phyloP scores from a whole-genome alignment of 2,113 vertebrate genomes.

The Campylomormyrus tamandua region DNA sequence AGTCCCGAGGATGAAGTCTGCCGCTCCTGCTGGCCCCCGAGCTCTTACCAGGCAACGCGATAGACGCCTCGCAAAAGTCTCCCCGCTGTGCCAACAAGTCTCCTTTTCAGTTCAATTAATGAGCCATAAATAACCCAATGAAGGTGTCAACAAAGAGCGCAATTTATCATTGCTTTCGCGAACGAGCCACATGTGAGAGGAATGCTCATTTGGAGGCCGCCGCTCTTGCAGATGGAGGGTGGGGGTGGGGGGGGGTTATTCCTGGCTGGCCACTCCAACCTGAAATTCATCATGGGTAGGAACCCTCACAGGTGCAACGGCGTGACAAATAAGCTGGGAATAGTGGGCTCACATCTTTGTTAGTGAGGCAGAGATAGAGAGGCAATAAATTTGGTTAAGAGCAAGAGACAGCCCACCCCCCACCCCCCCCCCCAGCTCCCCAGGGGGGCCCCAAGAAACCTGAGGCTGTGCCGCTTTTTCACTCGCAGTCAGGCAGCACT shows the following conservation, averaged over 20 bases:
- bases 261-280: constrained; percentile 46
- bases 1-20: constrained; percentile 16
- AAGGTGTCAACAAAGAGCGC: constrained; percentile 92
- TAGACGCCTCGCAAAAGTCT: constrained; percentile 46
- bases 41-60: constrained; percentile 52
- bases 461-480: constrained; percentile 49
- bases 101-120: constrained; percentile 94
- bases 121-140: constrained; percentile 99
- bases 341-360: constrained; percentile 54
- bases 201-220: constrained; percentile 66
- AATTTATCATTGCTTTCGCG: constrained; percentile 93
- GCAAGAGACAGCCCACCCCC: constrained; percentile 53
- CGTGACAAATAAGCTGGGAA: constrained; percentile 69
- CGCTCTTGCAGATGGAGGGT: constrained; percentile 28
- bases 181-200: constrained; percentile 64
- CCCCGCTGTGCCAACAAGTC: constrained; percentile 83
- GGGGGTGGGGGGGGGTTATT: constrained; percentile 55
- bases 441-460: constrained; percentile 51
- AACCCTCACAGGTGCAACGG: constrained; percentile 64
- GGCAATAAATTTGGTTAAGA: constrained; percentile 69
- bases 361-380: constrained; percentile 55
- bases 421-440: constrained; percentile 36
- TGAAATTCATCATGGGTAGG: constrained; percentile 67
- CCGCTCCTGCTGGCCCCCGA: constrained; percentile 42
- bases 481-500: constrained; percentile 52